Evolutionary conservation across 2,797 vertebrate species (phyloP), one percentile per base, ranked within the genome.

Genomic region (Cryptoprocta ferox): DNA sequence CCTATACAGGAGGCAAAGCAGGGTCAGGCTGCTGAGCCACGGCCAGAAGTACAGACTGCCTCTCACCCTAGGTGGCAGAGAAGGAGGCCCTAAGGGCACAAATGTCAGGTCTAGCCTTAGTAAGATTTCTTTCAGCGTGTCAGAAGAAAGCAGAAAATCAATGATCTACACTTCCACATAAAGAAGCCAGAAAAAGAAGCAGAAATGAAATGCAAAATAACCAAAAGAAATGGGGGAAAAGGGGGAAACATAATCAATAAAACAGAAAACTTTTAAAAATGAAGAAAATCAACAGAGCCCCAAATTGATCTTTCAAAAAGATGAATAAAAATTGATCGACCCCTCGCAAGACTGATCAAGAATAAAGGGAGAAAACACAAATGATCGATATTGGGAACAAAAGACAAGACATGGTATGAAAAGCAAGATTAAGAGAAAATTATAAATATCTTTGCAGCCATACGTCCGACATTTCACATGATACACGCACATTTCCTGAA

Each of bases 91-190:
- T 26, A 24, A 79, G 30, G 56, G 42, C 19, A 59, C 68, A 91
- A 75, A 19, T 1, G 6, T 19, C 3, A 7, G 42, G 83, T 59
- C 81, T 68, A 42, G 32, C 48, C 45, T 21, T 3, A 42, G 28
- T 61, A 73, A 48, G 30, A 19, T 63, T 65, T 59, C 75, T 61
- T 68, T 85, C 59, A 91, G 79, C 21, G 37, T 9, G 16, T 61
- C 71, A 91, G 82, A 94, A 86, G 53, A 66, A 91, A 85, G 68
- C 42, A 71, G 91, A 30, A 91, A 95, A 94, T 93, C 89, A 89
- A 13, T 88, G 30, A 21, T 19, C 26, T 75, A 48, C 42, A 81
- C 30, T 35, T 83, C 6, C 8, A 84, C 48, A 86, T 53, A 61
- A 73, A 61, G 68, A 71, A 88, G 63, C 39, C 39, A 68, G 75